Evolutionary conservation across 2,113 vertebrate species (phyloP).

Genomic region (Meles meles): DNA sequence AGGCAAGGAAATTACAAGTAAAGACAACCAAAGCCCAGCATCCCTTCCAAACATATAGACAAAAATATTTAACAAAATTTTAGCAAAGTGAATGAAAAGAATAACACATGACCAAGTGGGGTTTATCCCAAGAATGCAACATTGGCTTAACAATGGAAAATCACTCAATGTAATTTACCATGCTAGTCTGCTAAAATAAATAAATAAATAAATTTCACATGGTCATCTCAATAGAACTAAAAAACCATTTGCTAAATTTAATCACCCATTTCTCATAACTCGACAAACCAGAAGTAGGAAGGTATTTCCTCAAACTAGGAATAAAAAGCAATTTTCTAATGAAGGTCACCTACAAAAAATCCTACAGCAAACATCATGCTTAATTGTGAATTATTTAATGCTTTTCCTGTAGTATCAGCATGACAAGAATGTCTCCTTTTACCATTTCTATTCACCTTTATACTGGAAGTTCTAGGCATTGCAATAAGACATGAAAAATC

Average conservation of each 20-base stretch:
- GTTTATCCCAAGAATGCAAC: background rate
- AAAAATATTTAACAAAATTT: background rate
- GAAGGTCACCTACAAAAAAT: background rate
- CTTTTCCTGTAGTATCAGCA: background rate
- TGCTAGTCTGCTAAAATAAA: background rate
- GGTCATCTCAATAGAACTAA: background rate
- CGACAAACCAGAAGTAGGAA: background rate
- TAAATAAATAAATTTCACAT: too few species aligned
- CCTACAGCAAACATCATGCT: background rate
- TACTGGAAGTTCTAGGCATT: background rate
- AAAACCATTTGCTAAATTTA: background rate
- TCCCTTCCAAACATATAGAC: background rate
- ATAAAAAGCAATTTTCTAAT: background rate
- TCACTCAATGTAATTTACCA: background rate
- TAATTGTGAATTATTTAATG: conserved; percentile 7
- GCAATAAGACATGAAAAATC: background rate
- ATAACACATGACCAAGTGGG: background rate
- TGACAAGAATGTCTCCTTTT: background rate
- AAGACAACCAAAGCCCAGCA: background rate
- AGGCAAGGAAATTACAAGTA: background rate
- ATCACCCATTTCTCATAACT: background rate
- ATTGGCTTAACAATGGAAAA: background rate
- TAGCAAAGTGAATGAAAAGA: background rate
- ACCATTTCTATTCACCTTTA: background rate
- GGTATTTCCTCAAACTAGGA: background rate